Base-by-base conservation (phyloP, 2,888 invertebrate genomes). In the Phania funesta region DNA sequence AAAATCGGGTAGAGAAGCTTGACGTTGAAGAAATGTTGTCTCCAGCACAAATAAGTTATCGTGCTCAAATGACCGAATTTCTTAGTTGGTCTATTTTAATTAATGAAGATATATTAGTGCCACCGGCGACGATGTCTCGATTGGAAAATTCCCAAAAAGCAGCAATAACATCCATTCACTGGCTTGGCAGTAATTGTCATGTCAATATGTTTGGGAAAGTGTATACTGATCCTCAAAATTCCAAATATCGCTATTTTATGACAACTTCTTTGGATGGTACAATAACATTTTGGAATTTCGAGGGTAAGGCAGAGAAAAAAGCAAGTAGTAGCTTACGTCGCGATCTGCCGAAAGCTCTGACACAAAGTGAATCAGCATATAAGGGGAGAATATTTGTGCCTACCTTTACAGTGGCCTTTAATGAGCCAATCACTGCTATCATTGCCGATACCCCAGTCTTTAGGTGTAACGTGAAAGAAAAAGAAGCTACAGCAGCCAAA, bases 271-370 rank as follows among this genome's bases (percentile, higher is more conserved):
- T 93, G 83, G 96, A 96, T 87, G 95, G 95, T 0, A 92, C 91
- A 0, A 91, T 96, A 56, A 92, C 94, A 46, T 93, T 95, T 87
- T 96, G 96, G 95, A 94, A 95, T 90, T 90, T 96, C 62, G 93
- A 93, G 5, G 83, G 85, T 0, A 81, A 83, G 3, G 24, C 35
- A 2, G 73, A 84, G 48, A 86, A 86, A 35, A 86, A 83, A 29
- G 58, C 64, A 6, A 83, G 77, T 0, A 62, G 68, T 13, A 68
- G 76, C 0, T 44, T 74, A 20, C 56, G 70, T 29, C 84, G 85
- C 3, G 84, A 86, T 67, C 91, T 93, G 67, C 95, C 95, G 0
- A 92, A 93, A 11, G 93, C 92, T 0, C 88, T 95, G 48, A 87
- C 92, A 0, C 91, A 93, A 20, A 93, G 93, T 79, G 92, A 93